Conservation (phyloP, 2,797 vertebrate genomes). For the Pogonophryne albipinna region DNA sequence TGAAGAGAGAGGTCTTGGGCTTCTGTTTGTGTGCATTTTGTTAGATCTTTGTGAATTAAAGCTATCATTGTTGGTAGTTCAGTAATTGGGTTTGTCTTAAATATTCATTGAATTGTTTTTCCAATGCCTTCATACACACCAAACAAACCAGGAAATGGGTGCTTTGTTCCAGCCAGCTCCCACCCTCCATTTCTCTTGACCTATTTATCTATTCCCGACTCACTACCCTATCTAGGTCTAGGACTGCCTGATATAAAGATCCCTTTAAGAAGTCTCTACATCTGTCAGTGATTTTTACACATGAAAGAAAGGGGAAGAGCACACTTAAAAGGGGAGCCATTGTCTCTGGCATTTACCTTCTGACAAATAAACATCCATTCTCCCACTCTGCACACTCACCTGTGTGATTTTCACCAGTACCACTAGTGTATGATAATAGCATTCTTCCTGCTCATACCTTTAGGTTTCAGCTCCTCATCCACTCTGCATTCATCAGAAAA, state of each 20-base stretch:
- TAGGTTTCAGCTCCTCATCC: slow-evolving; percentile 41
- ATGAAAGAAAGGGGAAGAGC: neutral
- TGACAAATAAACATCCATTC: neutral
- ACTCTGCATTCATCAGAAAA: slow-evolving; percentile 72
- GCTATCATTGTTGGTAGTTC: neutral
- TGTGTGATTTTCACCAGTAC: slow-evolving; percentile 27
- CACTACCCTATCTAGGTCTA: slow-evolving; percentile 74
- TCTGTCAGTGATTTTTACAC: slow-evolving; percentile 1
- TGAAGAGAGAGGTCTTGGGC: slow-evolving; percentile 7
- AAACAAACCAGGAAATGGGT: slow-evolving; percentile 40
- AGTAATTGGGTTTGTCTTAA: neutral
- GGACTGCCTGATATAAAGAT: slow-evolving; percentile 54
- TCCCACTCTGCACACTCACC: slow-evolving; percentile 27
- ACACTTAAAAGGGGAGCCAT: neutral
- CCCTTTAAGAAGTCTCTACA: slow-evolving; percentile 13
- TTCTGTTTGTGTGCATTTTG: slow-evolving; percentile 11
- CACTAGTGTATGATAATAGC: slow-evolving; percentile 41
- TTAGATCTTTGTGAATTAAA: neutral
- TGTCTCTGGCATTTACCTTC: slow-evolving; percentile 18
- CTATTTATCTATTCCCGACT: slow-evolving; percentile 77
- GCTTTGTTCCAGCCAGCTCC: slow-evolving; percentile 48
- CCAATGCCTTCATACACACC: slow-evolving; percentile 13
- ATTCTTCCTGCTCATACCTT: slow-evolving; percentile 53
- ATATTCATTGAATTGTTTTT: neutral
- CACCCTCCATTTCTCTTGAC: slow-evolving; percentile 71